Conservation (phyloP, 2,888 invertebrate genomes). For the Sylvicola cinctus region DNA sequence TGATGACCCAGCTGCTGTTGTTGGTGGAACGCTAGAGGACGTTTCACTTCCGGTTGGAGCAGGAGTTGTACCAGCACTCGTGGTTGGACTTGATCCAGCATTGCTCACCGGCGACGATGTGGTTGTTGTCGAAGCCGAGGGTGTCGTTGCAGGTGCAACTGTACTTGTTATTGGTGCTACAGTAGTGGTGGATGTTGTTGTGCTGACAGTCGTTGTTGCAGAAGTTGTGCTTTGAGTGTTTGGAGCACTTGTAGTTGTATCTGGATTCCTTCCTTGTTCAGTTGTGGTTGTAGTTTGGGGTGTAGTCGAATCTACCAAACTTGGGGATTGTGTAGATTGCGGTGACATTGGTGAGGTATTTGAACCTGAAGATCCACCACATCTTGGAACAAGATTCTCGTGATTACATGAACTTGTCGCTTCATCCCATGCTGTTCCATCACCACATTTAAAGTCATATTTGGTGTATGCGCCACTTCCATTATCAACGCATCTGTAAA, state of each 20-base stretch:
- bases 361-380: background rate
- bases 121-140: background rate
- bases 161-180: background rate
- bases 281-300: slow-evolving; percentile 5
- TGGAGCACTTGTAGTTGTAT: slow-evolving; percentile 8
- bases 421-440: slow-evolving; percentile 36
- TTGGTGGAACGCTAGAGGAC: too few relatives aligned
- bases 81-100: too few relatives aligned
- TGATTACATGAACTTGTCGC: slow-evolving; percentile 30
- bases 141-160: background rate
- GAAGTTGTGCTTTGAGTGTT: slow-evolving; percentile 1
- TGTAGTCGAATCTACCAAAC: background rate
- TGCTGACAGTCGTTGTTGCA: background rate
- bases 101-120: background rate
- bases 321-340: too few relatives aligned
- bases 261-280: background rate
- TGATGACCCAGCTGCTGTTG: slow-evolving; percentile 10
- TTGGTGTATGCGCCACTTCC: slow-evolving; percentile 24
- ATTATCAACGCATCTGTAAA: slow-evolving; percentile 32
- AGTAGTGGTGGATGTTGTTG: background rate
- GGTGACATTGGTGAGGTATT: background rate
- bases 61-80: too few relatives aligned
- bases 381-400: slow-evolving; percentile 14
- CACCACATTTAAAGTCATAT: slow-evolving; percentile 31
- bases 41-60: too few relatives aligned